Evolutionary conservation across 2,113 vertebrate genomes (phyloP).

Genomic region (Oreochromis aureus): DNA sequence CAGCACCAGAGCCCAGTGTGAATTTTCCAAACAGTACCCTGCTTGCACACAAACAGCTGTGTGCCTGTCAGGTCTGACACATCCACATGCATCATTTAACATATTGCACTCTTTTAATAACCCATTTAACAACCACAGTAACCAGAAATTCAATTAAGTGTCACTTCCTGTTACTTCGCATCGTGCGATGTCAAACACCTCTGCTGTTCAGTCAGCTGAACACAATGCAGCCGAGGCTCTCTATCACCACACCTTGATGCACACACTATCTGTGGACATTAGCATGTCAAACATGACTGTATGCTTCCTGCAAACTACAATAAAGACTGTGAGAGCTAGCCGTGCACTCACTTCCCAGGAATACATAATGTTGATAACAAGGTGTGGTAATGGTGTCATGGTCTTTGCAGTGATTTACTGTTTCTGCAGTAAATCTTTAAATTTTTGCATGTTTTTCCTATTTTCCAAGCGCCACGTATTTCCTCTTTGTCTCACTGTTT

Average conservation of each 20-base stretch:
- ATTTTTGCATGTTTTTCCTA: not conserved
- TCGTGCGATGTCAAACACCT: not conserved
- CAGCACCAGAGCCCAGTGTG: not conserved
- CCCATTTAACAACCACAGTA: not conserved
- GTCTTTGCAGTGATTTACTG: not conserved
- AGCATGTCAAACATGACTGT: not conserved
- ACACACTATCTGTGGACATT: not conserved
- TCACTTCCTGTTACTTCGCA: not conserved
- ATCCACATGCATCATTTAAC: not conserved
- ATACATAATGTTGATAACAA: not conserved
- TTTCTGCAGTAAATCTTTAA: not conserved
- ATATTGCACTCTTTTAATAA: not conserved
- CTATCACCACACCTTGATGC: not conserved
- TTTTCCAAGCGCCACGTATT: not conserved
- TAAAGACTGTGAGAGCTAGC: not conserved
- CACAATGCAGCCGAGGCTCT: not conserved
- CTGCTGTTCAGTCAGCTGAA: not conserved
- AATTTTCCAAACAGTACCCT: not conserved
- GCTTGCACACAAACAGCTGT: not conserved
- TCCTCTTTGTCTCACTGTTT: not conserved
- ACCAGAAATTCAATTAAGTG: not conserved
- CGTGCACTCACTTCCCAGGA: not conserved
- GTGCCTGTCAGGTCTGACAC: not conserved
- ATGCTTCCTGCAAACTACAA: not conserved
- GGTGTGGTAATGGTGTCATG: not conserved